Evolutionary conservation across 2,797 vertebrate genomes (phyloP), one percentile per base, ranked within the genome.

Genomic region (Loriculus beryllinus): DNA sequence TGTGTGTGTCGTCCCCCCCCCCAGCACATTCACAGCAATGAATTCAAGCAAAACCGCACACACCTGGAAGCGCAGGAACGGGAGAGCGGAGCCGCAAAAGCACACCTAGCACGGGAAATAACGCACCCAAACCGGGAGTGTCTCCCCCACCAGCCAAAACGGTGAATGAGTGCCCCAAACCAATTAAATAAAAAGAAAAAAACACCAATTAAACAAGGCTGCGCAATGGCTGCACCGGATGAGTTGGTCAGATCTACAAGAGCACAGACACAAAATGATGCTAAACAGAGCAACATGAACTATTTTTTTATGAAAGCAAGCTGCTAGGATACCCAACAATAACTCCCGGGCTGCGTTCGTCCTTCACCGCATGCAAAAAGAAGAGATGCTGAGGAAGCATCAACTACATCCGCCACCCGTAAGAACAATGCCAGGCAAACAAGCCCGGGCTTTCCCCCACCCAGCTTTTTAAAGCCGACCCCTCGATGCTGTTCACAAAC

Each of bases 371-470:
- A 79, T 31, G 80, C 65, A 62, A 48, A 60, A 25, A 45, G 13
- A 25, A 81, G 31, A 64, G 31, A 77, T 71, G 65, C 81, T 31
- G 45, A 49, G 75, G 65, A 72, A 52, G 84, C 91, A 83, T 23
- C 67, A 22, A 54, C 51, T 42, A 31, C 20, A 70, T 33, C 69
- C 14, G 16, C 67, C 70, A n/a, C 76, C 82, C 39, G 5, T 16
- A 48, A 45, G 92, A 94, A 95, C 86, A 95, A 95, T 64, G 71
- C 89, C 59, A 84, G 49, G 8, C 57, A 47, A 26, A 52, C 64
- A 7, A 62, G 14, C 45, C 26, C 19, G 28, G 31, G 43, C 51
- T 64, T 59, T 72, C 72, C 45, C 69, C 47, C 56, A 43, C 42
- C 3, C 10, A 7, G 65, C 29, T 80, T 59, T 48, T 26, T 18